phyloP scores from a whole-genome alignment of 1,140 invertebrate genomes.

The Aphis gossypii region DNA sequence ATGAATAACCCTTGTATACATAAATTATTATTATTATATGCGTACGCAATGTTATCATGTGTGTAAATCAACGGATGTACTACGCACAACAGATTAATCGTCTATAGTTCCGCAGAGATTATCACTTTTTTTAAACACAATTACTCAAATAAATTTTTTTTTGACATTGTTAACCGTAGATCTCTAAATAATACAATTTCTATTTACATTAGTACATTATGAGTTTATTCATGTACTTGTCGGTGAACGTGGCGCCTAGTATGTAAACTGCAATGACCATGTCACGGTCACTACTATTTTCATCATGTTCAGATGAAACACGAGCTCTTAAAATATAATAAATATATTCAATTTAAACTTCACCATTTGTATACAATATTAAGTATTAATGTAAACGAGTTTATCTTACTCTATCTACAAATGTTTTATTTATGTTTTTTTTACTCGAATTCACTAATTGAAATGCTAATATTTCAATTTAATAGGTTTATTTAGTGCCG shows the following conservation, averaged over 20 bases:
- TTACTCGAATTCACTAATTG: too few species aligned
- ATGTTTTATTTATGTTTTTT: neutral
- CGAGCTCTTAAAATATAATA: too few species aligned
- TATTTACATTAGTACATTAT: neutral
- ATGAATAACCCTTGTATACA: neutral
- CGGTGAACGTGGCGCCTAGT: neutral
- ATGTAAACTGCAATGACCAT: neutral
- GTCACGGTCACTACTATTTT: too few species aligned
- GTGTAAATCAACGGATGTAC: neutral
- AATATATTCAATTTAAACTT: too few species aligned
- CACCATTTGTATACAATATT: too few species aligned
- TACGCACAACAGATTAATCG: neutral
- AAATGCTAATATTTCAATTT: neutral
- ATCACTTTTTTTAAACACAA: neutral
- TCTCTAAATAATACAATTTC: neutral
- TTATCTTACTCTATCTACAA: neutral
- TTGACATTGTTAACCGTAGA: neutral
- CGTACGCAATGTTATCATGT: neutral
- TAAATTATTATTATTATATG: neutral
- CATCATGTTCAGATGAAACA: neutral
- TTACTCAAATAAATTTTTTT: neutral
- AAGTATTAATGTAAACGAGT: neutral
- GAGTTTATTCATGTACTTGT: neutral
- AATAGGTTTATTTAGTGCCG: neutral
- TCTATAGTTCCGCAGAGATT: neutral